Conservation (phyloP, 53 echinoderm and acorn worm genomes). For the Temnopleurus reevesii region DNA sequence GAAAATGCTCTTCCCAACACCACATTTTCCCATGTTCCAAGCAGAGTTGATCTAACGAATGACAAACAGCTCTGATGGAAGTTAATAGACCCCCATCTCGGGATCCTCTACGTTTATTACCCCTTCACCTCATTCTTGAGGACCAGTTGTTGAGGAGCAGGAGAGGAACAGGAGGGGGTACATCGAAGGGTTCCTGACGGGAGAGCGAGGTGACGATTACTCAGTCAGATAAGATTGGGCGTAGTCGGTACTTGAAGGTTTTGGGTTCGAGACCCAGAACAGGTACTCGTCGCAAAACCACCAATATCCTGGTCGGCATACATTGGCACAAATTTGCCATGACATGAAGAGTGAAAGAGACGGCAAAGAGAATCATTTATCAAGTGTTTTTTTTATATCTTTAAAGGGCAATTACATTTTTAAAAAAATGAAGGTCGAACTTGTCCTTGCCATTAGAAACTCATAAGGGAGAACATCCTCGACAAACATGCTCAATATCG, state of each 20-base stretch:
- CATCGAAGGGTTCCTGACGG: background rate
- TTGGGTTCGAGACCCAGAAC: background rate
- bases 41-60: slow-evolving; percentile 24
- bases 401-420: too few species aligned
- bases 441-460: slow-evolving; percentile 7
- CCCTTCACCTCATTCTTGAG: slow-evolving; percentile 1
- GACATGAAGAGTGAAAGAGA: too few species aligned
- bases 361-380: too few species aligned
- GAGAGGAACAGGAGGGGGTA: slow-evolving; percentile 12
- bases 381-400: too few species aligned
- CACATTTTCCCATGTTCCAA: background rate
- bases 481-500: slow-evolving; percentile 6
- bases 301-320: too few species aligned
- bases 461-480: too few species aligned
- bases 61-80: slow-evolving; percentile 37
- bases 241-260: background rate
- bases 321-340: too few species aligned
- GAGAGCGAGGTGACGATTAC: slow-evolving; percentile 7
- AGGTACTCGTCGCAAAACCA: too few species aligned
- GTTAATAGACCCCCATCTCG: slow-evolving; percentile 26
- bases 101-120: background rate
- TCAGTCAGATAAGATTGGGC: background rate
- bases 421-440: too few species aligned
- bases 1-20: background rate
- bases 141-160: slow-evolving; percentile 31